These are phyloP conservation scores for Drosophila nannoptera DNA, from an alignment of 1,140 invertebrate genomes.

Conservation along the genomic window DNA sequence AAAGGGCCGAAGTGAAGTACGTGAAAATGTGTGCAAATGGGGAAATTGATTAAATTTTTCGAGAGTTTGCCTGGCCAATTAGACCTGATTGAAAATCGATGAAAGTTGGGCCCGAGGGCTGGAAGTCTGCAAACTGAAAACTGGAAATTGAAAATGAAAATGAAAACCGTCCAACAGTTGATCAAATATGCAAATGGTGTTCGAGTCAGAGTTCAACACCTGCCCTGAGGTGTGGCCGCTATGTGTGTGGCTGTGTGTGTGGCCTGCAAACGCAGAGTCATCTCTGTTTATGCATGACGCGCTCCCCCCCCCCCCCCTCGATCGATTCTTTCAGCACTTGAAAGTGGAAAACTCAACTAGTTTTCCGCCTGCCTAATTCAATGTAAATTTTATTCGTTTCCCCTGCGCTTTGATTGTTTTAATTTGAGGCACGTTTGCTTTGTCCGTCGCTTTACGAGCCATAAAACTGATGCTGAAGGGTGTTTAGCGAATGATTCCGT, in stretches of 20 bases:
- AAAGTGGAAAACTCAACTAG: constrained; percentile 17
- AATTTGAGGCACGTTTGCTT: constrained; percentile 51
- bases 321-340: constrained; percentile 14
- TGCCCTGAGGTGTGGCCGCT: constrained; percentile 18
- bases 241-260: constrained; percentile 26
- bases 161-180: constrained; percentile 18
- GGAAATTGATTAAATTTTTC: constrained; percentile 6
- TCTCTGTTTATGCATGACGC: constrained; percentile 19
- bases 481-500: constrained; percentile 26
- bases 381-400: constrained; percentile 33
- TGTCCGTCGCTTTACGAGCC: constrained; percentile 44
- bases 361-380: constrained; percentile 1
- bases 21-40: not conserved
- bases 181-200: constrained; percentile 54
- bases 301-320: not conserved
- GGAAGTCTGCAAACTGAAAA: constrained; percentile 40
- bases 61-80: constrained; percentile 42
- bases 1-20: not conserved
- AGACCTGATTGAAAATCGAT: constrained; percentile 67
- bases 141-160: not conserved
- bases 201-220: constrained; percentile 5
- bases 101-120: constrained; percentile 3
- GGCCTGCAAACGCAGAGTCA: constrained; percentile 34
- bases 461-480: constrained; percentile 54
- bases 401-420: constrained; percentile 31